These are phyloP conservation scores for Agapornis roseicollis DNA, from an alignment of 2,113 vertebrate genomes.

Conservation along the genomic window DNA sequence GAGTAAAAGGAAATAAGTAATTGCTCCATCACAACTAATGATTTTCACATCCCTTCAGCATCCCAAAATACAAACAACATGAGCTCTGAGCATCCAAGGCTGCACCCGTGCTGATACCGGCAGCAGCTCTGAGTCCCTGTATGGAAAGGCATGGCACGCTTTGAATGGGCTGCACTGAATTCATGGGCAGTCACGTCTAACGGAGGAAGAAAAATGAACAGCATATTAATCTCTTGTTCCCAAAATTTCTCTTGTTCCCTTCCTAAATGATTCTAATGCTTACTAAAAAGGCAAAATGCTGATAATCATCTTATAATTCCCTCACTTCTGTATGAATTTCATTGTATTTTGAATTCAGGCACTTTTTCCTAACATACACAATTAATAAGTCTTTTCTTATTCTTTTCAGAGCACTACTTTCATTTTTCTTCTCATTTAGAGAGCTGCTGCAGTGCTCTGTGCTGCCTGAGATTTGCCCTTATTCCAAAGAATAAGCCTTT, in stretches of 20 bases:
- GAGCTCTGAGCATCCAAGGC: neutral
- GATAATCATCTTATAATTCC: neutral
- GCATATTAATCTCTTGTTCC: neutral
- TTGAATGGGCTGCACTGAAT: neutral
- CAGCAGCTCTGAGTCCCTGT: neutral
- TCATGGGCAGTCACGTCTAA: neutral
- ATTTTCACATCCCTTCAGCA: neutral
- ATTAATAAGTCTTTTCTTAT: neutral
- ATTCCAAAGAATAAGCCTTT: neutral
- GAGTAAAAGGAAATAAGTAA: neutral
- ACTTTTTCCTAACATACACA: neutral
- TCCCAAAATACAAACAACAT: neutral
- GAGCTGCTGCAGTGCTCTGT: neutral
- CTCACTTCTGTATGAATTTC: neutral
- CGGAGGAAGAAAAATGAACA: neutral
- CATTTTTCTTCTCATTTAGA: neutral
- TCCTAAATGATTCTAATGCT: neutral
- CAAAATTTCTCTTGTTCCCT: neutral
- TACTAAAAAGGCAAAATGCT: neutral
- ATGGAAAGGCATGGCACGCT: neutral
- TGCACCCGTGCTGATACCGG: fast-evolving
- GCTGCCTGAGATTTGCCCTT: neutral
- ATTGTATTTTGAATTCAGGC: neutral
- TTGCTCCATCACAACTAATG: neutral
- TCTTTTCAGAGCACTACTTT: neutral